Evolutionary conservation across 1,140 invertebrate species (phyloP).

Genomic region (Galleria mellonella): DNA sequence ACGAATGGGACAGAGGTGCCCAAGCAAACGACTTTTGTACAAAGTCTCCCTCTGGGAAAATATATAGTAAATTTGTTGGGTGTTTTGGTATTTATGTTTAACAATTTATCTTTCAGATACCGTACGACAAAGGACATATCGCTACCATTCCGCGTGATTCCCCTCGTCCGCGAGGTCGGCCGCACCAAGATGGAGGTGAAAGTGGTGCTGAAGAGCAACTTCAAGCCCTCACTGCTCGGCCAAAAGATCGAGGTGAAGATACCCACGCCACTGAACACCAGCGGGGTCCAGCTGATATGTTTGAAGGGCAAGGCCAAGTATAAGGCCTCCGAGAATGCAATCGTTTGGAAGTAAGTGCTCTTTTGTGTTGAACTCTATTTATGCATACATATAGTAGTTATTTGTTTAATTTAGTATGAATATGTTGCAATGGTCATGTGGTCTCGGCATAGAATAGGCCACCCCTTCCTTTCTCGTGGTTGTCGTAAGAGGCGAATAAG

Average conservation of each 20-base stretch:
- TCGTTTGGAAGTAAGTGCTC: slow-evolving; percentile 97
- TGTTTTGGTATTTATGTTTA: too few species aligned
- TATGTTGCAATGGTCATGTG: too few species aligned
- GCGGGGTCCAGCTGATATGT: slow-evolving; percentile 98
- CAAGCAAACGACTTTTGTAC: too few species aligned
- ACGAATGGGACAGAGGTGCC: too few species aligned
- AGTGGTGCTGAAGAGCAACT: slow-evolving; percentile 99
- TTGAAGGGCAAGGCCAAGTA: slow-evolving; percentile 99
- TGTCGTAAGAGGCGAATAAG: too few species aligned
- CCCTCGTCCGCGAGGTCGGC: slow-evolving; percentile 97
- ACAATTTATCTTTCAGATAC: slow-evolving; percentile 85
- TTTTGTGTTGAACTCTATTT: background rate
- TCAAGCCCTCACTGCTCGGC: slow-evolving; percentile 97
- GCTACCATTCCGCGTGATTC: slow-evolving; percentile 98
- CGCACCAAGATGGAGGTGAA: slow-evolving; percentile 99
- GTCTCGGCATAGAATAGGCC: too few species aligned
- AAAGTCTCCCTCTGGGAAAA: too few species aligned
- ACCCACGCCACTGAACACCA: slow-evolving; percentile 98
- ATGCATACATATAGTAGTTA: background rate
- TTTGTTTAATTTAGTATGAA: too few species aligned
- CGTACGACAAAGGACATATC: slow-evolving; percentile 99
- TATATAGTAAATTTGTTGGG: too few species aligned
- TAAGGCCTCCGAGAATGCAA: slow-evolving; percentile 99
- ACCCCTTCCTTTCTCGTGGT: too few species aligned
- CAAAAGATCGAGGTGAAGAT: slow-evolving; percentile 99